Percentiles rank a stretch among this genome's conserved stretches.
phyloP scores from a whole-genome alignment of 2,113 vertebrate species.

The Pachycephala philippinensis region DNA sequence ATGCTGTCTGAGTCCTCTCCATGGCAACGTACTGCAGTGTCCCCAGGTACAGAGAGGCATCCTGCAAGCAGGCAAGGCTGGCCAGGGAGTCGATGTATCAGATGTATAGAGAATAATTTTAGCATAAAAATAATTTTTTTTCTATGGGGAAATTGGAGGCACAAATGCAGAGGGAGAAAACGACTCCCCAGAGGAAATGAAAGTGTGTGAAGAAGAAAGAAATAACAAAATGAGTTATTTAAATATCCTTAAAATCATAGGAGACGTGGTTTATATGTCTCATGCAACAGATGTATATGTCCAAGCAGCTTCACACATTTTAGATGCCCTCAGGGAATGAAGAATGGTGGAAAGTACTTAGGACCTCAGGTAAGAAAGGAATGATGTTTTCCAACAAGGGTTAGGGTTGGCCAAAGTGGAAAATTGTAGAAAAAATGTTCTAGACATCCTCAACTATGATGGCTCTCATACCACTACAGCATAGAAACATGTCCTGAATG shows the following conservation, averaged over 20 bases:
- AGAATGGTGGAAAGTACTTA: not conserved
- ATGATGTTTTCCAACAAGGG: not conserved
- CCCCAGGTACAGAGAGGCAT: not conserved
- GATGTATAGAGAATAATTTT: not conserved
- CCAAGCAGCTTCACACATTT: not conserved
- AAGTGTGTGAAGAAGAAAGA: not conserved
- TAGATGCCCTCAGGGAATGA: not conserved
- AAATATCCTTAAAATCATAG: not conserved
- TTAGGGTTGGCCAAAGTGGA: not conserved
- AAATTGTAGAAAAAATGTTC: not conserved
- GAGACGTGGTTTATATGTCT: not conserved
- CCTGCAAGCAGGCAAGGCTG: not conserved
- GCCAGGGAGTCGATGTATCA: not conserved
- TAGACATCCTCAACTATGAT: not conserved
- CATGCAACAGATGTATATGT: not conserved
- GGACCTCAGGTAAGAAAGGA: not conserved
- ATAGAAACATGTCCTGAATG: not conserved
- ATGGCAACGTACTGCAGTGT: conserved; percentile 29
- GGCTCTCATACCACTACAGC: not conserved
- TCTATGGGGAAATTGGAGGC: not conserved
- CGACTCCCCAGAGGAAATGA: not conserved
- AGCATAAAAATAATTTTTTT: not conserved
- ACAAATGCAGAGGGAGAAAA: not conserved
- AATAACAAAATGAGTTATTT: not conserved
- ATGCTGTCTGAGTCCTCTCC: conserved; percentile 38